These are phyloP conservation scores for Leptoteleia sp. DNA, from an alignment of 1,140 invertebrate genomes.

Conservation along the genomic window DNA sequence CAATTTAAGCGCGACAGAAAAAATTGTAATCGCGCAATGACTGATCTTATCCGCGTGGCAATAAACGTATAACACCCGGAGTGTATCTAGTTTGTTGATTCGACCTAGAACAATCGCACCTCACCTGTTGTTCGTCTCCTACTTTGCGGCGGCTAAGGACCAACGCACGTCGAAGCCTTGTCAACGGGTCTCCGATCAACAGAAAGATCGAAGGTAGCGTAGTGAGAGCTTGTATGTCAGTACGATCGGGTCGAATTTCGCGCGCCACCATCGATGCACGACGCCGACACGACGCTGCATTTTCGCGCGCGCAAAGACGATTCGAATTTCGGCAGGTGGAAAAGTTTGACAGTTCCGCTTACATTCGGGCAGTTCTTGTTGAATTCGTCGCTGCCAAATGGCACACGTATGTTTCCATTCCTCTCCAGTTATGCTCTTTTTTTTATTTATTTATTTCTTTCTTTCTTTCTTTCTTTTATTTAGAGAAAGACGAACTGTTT, in stretches of 20 bases:
- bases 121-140: constrained; percentile 61
- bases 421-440: background rate
- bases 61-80: constrained; percentile 29
- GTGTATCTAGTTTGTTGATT: constrained; percentile 35
- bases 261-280: constrained; percentile 56
- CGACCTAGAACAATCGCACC: constrained; percentile 42
- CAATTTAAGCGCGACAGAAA: constrained; percentile 3
- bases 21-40: constrained; percentile 23
- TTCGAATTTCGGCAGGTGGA: constrained; percentile 41
- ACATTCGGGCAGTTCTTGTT: constrained; percentile 3
- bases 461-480: too few species aligned
- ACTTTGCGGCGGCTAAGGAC: constrained; percentile 58
- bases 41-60: background rate
- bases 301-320: constrained; percentile 54
- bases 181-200: constrained; percentile 62
- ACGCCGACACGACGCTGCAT: constrained; percentile 36
- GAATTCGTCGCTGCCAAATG: constrained; percentile 44
- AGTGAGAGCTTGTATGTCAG: constrained; percentile 63
- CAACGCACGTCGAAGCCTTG: constrained; percentile 57
- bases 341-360: constrained; percentile 41
- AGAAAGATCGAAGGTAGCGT: constrained; percentile 56
- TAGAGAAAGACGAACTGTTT: too few species aligned
- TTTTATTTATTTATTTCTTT: too few species aligned
- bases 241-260: constrained; percentile 66
- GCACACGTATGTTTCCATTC: constrained; percentile 30